These are phyloP conservation scores for Calidris pugnax DNA, from an alignment of 2,113 vertebrate species.

Conservation along the genomic window DNA sequence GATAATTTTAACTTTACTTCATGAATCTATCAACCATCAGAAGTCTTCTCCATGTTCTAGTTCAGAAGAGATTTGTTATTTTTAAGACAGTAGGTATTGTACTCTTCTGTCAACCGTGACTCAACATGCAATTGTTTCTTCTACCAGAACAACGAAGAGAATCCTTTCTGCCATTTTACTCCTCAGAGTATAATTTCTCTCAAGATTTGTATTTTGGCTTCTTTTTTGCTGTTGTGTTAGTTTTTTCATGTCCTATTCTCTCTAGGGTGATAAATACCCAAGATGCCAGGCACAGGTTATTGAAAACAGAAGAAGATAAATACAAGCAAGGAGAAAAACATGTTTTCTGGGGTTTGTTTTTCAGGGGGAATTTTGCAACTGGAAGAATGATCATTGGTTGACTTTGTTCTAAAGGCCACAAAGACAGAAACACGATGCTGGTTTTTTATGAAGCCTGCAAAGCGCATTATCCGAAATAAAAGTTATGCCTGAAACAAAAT, in stretches of 20 bases:
- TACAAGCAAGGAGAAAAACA: background rate
- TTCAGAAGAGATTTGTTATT: background rate
- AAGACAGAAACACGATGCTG: background rate
- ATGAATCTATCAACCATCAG: background rate
- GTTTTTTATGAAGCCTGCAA: background rate
- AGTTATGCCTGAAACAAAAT: background rate
- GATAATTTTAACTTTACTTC: background rate
- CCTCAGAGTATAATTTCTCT: background rate
- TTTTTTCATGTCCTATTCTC: background rate
- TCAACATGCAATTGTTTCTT: background rate
- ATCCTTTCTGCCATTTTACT: background rate
- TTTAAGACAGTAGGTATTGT: background rate
- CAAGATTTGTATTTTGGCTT: background rate
- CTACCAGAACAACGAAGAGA: background rate
- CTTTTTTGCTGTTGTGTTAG: background rate
- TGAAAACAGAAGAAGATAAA: slow-evolving; percentile 24
- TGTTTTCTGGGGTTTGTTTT: background rate
- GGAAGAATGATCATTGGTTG: background rate
- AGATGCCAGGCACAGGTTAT: background rate
- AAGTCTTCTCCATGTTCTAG: background rate
- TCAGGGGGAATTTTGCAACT: background rate
- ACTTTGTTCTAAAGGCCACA: slow-evolving; percentile 5
- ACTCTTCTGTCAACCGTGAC: background rate
- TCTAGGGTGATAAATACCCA: background rate
- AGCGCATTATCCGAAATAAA: background rate